Conservation (phyloP, 1,140 invertebrate species). For the Geopemphigus sp. region DNA sequence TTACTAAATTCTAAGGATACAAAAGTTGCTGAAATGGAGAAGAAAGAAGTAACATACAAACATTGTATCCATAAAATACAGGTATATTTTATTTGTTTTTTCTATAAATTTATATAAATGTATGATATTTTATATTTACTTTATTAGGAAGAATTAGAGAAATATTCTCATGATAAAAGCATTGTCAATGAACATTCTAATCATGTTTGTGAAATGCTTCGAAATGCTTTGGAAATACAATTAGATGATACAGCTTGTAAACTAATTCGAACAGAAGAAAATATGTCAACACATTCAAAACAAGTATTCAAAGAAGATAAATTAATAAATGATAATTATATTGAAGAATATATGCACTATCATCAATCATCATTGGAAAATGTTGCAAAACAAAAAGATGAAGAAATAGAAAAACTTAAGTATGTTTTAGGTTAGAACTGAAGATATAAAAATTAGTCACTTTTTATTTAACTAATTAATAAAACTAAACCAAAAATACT, state of each 20-base stretch:
- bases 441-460: background rate
- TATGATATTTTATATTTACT: constrained; percentile 4
- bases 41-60: constrained; percentile 43
- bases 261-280: constrained; percentile 35
- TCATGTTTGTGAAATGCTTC: constrained; percentile 35
- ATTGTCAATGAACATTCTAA: background rate
- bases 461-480: background rate
- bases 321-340: background rate
- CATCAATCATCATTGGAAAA: constrained; percentile 37
- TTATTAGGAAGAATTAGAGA: constrained; percentile 34
- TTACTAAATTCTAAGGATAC: constrained; percentile 7
- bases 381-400: constrained; percentile 24
- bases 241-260: constrained; percentile 37
- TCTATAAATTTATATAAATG: background rate
- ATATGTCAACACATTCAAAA: background rate
- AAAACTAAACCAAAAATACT: too few species aligned
- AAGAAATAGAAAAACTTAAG: constrained; percentile 34
- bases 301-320: background rate
- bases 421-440: background rate
- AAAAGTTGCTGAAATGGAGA: constrained; percentile 40
- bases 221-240: constrained; percentile 39
- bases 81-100: background rate
- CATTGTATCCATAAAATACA: constrained; percentile 43
- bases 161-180: constrained; percentile 32
- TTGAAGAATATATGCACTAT: constrained; percentile 40